Percentiles rank a stretch among this genome's conserved stretches.
These are phyloP conservation scores for Charanyca ferruginea DNA, from an alignment of 2,888 invertebrate species.

Conservation along the genomic window DNA sequence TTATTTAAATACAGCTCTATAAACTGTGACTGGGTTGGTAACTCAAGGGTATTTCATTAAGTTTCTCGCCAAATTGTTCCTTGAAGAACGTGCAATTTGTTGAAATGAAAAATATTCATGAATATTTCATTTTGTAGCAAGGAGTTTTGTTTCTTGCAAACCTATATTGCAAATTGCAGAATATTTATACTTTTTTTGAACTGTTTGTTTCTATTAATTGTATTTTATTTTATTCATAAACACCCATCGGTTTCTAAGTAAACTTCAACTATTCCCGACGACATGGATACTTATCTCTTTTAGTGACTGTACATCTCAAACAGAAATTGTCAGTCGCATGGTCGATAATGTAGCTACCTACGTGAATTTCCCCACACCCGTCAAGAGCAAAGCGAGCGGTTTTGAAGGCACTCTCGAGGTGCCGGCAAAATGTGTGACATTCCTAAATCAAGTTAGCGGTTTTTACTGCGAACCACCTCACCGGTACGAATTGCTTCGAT, in stretches of 20 bases:
- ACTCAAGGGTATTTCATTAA: slow-evolving; percentile 30
- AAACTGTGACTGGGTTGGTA: neutral
- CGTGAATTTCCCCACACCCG: neutral
- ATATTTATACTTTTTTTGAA: too few species aligned
- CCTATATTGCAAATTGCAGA: too few species aligned
- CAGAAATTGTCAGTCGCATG: slow-evolving; percentile 9
- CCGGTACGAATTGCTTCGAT: slow-evolving; percentile 4
- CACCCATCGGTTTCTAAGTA: too few species aligned
- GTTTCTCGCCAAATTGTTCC: slow-evolving; percentile 32
- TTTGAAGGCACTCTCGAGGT: neutral
- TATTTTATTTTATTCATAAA: too few species aligned
- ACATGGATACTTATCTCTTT: too few species aligned
- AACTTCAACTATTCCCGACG: too few species aligned
- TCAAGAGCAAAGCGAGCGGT: neutral
- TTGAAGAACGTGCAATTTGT: slow-evolving; percentile 32
- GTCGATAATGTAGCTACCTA: slow-evolving; percentile 11
- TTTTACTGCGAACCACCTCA: slow-evolving; percentile 1
- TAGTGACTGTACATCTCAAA: too few species aligned
- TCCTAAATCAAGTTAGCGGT: slow-evolving; percentile 9
- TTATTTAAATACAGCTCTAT: slow-evolving; percentile 22
- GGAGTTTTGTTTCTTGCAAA: neutral
- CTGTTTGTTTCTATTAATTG: too few species aligned
- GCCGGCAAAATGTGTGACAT: slow-evolving; percentile 5
- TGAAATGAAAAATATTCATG: slow-evolving; percentile 46
- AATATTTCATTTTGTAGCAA: slow-evolving; percentile 33